Base-by-base conservation (phyloP, 2,888 invertebrate genomes). In the Carterocephalus palaemon region DNA sequence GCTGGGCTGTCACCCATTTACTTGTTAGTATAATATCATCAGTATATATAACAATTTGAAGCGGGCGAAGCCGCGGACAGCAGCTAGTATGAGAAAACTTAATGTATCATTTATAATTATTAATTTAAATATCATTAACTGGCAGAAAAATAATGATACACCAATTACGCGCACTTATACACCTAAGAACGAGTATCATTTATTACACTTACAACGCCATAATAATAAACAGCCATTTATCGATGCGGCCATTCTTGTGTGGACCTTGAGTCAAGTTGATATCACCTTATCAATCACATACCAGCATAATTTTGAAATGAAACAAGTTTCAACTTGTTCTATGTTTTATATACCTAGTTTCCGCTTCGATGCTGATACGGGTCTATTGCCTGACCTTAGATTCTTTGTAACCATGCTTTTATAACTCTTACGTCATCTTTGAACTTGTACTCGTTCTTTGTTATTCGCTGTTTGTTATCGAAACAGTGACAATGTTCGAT, bases 201-300 rank as follows among this genome's bases (percentile, higher is more conserved):
- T 40, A 32, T 29, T 12, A 42, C 28, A 20, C 7, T 12, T 17
- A 36, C 16, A 17, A 36, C 12, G 29, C 36, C 28, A 19, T 24
- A 23, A 32, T 32, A 26, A n/a, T 34, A 22, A 36, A 29, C 20
- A 22, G 6, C 24, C 34, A 20, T 42, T 28, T 34, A 28, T 34
- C 33, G 33, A 15, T 16, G 28, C 16, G 10, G 8, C 31, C 20
- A 33, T 33, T 43, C 10, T 36, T 43, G 7, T 37, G 31, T 31
- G 7, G 12, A 31, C 36, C 45, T 37, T 31, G 45, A 31, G 19
- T 24, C 19, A 4, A 31, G 3, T 37, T 9, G 8, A 29, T 45
- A 37, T 31, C 9, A 17, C 37, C 31, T 37, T 45, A 43, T 43
- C 43, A 37, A 37, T 37, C 45, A 37, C 31, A 45, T 24, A n/a